Percentiles rank a stretch among this genome's conserved stretches.
Conservation (phyloP, 2,113 vertebrate species). For the Butorides virescens region DNA sequence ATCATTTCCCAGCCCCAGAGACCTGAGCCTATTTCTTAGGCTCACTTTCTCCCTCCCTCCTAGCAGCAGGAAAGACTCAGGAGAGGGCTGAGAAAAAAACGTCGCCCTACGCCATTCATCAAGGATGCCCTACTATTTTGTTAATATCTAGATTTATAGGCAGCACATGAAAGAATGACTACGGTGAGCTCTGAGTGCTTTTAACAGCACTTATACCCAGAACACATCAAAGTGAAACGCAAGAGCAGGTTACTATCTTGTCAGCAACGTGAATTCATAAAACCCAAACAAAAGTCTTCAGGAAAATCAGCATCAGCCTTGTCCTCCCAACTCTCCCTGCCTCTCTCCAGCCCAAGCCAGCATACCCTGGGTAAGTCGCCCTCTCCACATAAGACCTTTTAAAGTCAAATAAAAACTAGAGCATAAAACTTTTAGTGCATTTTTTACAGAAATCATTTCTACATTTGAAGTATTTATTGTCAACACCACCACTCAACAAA, state of each 20-base stretch:
- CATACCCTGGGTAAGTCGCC: background rate
- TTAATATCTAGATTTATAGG: background rate
- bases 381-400: background rate
- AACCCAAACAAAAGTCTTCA: background rate
- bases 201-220: background rate
- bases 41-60: background rate
- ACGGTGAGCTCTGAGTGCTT: background rate
- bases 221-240: background rate
- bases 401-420: background rate
- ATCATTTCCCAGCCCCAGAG: background rate
- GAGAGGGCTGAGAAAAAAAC: background rate
- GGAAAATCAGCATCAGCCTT: background rate
- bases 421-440: background rate
- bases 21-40: background rate
- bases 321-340: background rate
- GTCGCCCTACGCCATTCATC: background rate
- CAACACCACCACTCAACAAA: background rate
- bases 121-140: background rate
- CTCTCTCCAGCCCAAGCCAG: background rate
- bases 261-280: background rate
- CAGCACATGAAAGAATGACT: background rate
- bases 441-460: background rate
- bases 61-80: fast-evolving
- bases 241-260: background rate
- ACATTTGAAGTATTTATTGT: background rate